Percentiles rank a stretch among this genome's conserved stretches.
These are phyloP conservation scores for Lithophane semibrunnea DNA, from an alignment of 2,888 invertebrate species.

Conservation along the genomic window DNA sequence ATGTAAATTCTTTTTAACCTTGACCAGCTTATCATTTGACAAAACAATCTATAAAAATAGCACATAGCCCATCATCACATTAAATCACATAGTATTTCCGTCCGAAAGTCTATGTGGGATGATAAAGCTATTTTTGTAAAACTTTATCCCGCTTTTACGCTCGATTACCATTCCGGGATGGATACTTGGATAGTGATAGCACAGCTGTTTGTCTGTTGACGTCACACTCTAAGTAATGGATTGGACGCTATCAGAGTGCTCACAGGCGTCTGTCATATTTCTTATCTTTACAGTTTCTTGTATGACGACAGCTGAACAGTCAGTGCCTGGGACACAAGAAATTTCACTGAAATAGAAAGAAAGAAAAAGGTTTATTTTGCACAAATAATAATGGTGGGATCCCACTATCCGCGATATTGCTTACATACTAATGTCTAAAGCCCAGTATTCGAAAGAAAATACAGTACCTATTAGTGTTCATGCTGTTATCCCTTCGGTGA, in stretches of 20 bases:
- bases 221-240: constrained; percentile 45
- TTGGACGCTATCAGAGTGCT: constrained; percentile 27
- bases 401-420: no score
- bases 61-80: background rate
- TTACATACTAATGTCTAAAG: background rate
- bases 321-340: background rate
- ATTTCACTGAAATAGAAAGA: background rate
- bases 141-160: constrained; percentile 23
- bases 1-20: background rate
- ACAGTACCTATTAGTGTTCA: background rate
- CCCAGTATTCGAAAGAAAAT: background rate
- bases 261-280: constrained; percentile 11
- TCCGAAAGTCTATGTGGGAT: background rate
- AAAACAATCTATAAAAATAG: background rate
- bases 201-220: constrained; percentile 42
- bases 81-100: no score
- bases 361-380: background rate
- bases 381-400: background rate
- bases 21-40: background rate
- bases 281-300: constrained; percentile 9
- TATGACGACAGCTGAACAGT: no score
- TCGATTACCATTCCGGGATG: background rate
- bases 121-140: constrained; percentile 30
- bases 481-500: background rate
- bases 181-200: constrained; percentile 27